phyloP scores from a whole-genome alignment of 1,140 invertebrate species.

The Papilio polyxenes region DNA sequence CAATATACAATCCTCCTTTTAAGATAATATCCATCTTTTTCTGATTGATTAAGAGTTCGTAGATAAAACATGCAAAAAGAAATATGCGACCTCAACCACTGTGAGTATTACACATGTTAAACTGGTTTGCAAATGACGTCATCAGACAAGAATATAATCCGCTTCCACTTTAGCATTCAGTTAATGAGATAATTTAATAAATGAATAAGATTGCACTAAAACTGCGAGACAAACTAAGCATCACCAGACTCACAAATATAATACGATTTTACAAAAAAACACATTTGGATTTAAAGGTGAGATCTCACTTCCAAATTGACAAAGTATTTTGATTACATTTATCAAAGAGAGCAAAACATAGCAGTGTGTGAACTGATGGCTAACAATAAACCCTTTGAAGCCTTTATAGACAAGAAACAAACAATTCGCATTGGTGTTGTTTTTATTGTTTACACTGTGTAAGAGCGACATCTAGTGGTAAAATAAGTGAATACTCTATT shows the following conservation, averaged over 20 bases:
- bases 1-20: neutral
- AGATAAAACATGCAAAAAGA: neutral
- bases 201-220: no score
- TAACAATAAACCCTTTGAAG: neutral
- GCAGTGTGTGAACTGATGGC: neutral
- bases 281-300: no score
- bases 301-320: no score
- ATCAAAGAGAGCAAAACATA: neutral
- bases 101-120: neutral
- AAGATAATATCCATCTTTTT: neutral
- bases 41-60: neutral
- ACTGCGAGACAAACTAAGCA: no score
- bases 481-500: neutral
- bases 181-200: no score
- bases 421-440: neutral
- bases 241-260: no score
- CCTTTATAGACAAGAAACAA: neutral
- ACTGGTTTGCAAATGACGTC: constrained; percentile 3
- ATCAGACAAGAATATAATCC: neutral
- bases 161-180: no score
- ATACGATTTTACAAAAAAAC: no score
- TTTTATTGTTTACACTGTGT: no score
- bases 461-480: neutral
- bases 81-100: neutral
- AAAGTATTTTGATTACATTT: no score